Conservation (phyloP, 2,888 invertebrate genomes). For the Trachelus troglodyta region DNA sequence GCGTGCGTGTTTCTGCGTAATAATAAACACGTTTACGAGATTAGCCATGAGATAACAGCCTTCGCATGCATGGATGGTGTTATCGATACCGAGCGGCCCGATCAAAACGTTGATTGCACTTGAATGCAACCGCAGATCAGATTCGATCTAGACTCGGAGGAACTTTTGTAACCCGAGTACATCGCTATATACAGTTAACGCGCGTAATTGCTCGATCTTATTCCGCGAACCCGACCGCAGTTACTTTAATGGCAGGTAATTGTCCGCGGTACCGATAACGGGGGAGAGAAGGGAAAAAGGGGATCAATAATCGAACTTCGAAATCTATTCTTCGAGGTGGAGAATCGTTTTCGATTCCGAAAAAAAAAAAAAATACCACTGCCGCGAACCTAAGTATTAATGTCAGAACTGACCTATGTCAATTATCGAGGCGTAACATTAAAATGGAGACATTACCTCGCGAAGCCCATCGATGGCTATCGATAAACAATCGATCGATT, state of each 20-base stretch:
- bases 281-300: no score
- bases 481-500: no score
- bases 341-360: neutral
- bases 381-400: neutral
- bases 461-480: no score
- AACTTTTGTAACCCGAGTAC: neutral
- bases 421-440: conserved; percentile 12
- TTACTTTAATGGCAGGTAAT: conserved; percentile 40
- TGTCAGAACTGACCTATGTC: no score
- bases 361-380: neutral
- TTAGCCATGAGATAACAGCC: conserved; percentile 20
- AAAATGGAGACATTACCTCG: conserved; percentile 37
- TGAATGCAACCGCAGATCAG: conserved; percentile 1
- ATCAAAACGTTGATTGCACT: neutral
- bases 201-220: conserved; percentile 44
- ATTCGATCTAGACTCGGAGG: neutral
- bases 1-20: conserved; percentile 15
- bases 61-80: conserved; percentile 31
- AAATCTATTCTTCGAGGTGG: conserved; percentile 29
- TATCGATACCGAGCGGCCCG: conserved; percentile 27
- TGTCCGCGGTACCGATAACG: conserved; percentile 22
- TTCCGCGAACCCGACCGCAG: conserved; percentile 30
- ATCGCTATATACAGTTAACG: conserved; percentile 13
- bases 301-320: conserved; percentile 21
- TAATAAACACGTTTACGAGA: conserved; percentile 26